These are phyloP conservation scores for Protula sp. DNA, from an alignment of 2,888 invertebrate species.

Conservation along the genomic window DNA sequence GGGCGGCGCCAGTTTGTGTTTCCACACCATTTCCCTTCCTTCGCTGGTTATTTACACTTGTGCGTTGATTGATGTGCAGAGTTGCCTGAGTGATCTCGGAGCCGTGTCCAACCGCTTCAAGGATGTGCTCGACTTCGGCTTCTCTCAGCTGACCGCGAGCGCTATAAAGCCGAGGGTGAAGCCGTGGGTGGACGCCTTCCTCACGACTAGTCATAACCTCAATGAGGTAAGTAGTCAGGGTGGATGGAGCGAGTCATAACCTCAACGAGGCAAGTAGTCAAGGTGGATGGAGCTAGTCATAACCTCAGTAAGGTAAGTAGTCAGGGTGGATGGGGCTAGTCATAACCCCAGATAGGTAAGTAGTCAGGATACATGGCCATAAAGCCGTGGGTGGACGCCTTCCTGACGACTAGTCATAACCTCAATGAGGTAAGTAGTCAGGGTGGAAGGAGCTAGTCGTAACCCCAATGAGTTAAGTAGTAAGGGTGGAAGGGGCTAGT, in stretches of 20 bases:
- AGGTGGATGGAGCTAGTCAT: too few species aligned
- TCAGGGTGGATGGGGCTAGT: too few species aligned
- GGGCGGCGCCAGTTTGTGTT: too few species aligned
- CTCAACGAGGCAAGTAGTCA: not conserved
- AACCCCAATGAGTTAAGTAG: slow-evolving; percentile 68
- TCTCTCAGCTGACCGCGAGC: slow-evolving; percentile 71
- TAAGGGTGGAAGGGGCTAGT: too few species aligned
- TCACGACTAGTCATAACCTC: slow-evolving; percentile 70
- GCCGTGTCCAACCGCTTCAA: slow-evolving; percentile 49
- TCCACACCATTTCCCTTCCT: too few species aligned
- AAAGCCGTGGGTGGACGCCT: slow-evolving; percentile 78
- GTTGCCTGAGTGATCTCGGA: slow-evolving; percentile 52
- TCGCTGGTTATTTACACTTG: too few species aligned
- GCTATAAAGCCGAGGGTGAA: slow-evolving; percentile 79
- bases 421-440: slow-evolving; percentile 67
- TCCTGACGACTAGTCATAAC: slow-evolving; percentile 70
- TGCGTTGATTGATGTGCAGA: slow-evolving; percentile 40
- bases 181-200: slow-evolving; percentile 78
- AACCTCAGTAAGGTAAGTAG: not conserved
- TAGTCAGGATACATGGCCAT: too few species aligned
- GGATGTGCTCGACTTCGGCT: slow-evolving; percentile 67
- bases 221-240: slow-evolving; percentile 68
- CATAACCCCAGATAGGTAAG: not conserved
- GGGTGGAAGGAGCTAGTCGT: too few species aligned
- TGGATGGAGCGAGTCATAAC: too few species aligned